These are phyloP conservation scores for Peromyscus attwateri DNA, from an alignment of 2,797 vertebrate species.

Conservation along the genomic window DNA sequence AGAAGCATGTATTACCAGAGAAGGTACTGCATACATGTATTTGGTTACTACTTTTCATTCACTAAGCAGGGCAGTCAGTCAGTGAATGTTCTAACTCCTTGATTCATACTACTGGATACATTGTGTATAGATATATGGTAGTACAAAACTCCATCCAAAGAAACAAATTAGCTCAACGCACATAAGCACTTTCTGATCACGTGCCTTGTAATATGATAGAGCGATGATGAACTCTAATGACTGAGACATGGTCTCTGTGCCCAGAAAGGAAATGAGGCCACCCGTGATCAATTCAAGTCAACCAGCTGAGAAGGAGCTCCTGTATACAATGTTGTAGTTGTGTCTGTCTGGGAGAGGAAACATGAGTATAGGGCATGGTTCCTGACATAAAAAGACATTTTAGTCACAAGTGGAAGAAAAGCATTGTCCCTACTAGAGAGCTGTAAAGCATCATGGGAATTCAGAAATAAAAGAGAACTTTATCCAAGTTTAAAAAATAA, in stretches of 20 bases:
- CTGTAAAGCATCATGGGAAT: neutral
- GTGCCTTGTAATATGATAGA: neutral
- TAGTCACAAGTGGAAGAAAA: constrained; percentile 37
- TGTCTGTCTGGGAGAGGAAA: neutral
- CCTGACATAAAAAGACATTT: neutral
- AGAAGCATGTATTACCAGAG: neutral
- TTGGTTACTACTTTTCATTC: neutral
- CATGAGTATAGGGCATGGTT: neutral
- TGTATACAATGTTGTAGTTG: neutral
- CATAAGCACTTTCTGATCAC: neutral
- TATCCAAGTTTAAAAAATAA: neutral
- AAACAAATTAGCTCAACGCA: neutral
- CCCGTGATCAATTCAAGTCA: neutral
- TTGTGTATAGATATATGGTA: neutral
- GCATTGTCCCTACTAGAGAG: neutral
- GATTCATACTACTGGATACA: neutral
- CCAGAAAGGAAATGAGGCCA: neutral
- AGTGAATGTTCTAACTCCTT: neutral
- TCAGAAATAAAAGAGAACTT: constrained; percentile 23
- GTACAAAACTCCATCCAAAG: neutral
- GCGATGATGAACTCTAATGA: neutral
- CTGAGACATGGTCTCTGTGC: neutral
- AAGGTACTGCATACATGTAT: neutral
- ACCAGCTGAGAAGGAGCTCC: neutral
- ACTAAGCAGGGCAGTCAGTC: neutral